phyloP scores from a whole-genome alignment of 2,797 vertebrate genomes.

The Petrocephalus sullivani region DNA sequence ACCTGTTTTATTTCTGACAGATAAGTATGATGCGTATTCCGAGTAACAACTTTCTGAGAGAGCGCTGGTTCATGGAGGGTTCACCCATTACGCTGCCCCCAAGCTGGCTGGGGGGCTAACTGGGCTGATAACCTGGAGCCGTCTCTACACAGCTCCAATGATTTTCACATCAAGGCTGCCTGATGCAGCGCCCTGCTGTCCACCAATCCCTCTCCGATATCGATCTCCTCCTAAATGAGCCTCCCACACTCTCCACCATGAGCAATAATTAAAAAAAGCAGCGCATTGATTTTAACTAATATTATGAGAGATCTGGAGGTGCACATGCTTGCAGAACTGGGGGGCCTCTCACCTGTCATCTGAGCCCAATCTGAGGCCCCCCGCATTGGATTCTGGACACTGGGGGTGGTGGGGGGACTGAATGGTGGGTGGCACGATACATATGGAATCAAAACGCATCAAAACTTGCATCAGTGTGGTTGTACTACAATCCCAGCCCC shows the following conservation, averaged over 20 bases:
- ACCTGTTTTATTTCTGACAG: constrained; percentile 68
- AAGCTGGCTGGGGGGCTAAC: constrained; percentile 98
- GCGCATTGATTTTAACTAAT: constrained; percentile 99
- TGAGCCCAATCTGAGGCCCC: constrained; percentile 71
- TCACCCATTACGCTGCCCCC: constrained; percentile 91
- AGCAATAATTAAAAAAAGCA: constrained; percentile 99
- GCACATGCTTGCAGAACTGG: constrained; percentile 97
- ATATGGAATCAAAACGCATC: constrained; percentile 66
- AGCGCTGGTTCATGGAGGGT: constrained; percentile 88
- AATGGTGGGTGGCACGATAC: constrained; percentile 55
- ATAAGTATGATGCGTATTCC: constrained; percentile 70
- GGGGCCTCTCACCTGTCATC: constrained; percentile 62
- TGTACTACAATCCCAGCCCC: constrained; percentile 54
- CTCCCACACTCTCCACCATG: constrained; percentile 99
- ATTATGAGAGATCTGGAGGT: constrained; percentile 99
- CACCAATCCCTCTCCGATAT: constrained; percentile 98
- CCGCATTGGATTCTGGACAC: constrained; percentile 62
- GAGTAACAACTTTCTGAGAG: constrained; percentile 64
- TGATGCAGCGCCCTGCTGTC: constrained; percentile 95
- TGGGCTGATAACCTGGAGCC: constrained; percentile 88
- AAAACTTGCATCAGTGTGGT: constrained; percentile 65
- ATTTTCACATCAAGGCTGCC: constrained; percentile 99
- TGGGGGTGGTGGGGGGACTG: constrained; percentile 42
- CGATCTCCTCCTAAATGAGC: constrained; percentile 97
- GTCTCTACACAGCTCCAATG: constrained; percentile 91